phyloP scores from a whole-genome alignment of 2,797 vertebrate species.

The Bradypodion ventrale region DNA sequence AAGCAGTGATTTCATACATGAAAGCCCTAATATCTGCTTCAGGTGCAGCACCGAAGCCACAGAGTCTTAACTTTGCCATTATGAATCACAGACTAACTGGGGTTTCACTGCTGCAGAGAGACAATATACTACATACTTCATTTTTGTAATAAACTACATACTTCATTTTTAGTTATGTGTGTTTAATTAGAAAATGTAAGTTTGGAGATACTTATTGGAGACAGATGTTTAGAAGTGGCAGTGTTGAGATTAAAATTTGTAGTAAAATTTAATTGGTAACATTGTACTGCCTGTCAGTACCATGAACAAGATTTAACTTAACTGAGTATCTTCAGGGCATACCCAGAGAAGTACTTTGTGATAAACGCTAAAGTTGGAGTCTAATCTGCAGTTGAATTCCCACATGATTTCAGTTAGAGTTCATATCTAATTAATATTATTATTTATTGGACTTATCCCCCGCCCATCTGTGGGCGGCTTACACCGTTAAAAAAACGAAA shows the following conservation, averaged over 20 bases:
- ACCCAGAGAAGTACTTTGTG: slow-evolving; percentile 62
- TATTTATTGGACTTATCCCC: no score
- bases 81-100: background rate
- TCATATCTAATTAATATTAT: no score
- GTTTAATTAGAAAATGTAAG: slow-evolving; percentile 9
- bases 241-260: slow-evolving; percentile 27
- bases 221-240: slow-evolving; percentile 40
- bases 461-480: no score
- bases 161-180: background rate
- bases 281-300: slow-evolving; percentile 46
- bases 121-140: background rate
- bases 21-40: background rate
- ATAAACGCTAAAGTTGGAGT: slow-evolving; percentile 16
- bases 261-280: slow-evolving; percentile 56
- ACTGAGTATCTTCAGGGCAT: slow-evolving; percentile 43
- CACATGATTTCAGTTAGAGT: background rate
- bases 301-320: slow-evolving; percentile 64
- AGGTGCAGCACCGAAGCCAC: background rate
- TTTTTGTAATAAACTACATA: background rate
- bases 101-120: background rate
- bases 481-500: no score
- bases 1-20: background rate
- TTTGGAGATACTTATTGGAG: slow-evolving; percentile 32
- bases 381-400: background rate
- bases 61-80: background rate